Percentiles rank a stretch among this genome's conserved stretches.
phyloP scores from a whole-genome alignment of 2,797 vertebrate genomes.

The Artibeus jamaicensis region DNA sequence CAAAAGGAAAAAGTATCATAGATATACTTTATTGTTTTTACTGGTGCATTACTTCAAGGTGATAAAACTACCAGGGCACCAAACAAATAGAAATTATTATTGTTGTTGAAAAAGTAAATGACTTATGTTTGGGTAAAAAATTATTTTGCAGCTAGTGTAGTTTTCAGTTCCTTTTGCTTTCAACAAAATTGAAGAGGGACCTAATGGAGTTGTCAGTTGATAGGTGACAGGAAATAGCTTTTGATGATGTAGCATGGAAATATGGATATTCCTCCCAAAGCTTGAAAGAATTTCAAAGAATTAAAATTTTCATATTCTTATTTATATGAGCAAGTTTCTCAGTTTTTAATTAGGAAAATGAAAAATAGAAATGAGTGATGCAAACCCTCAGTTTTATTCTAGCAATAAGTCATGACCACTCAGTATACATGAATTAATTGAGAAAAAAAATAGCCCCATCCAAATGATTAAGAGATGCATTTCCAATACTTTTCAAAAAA shows the following conservation, averaged over 20 bases:
- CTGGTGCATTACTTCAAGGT: neutral
- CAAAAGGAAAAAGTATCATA: neutral
- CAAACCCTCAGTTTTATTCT: neutral
- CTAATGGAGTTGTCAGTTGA: neutral
- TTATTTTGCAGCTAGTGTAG: neutral
- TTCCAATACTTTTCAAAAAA: neutral
- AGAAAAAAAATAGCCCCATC: neutral
- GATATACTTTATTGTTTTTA: neutral
- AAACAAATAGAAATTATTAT: neutral
- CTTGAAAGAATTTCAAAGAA: neutral
- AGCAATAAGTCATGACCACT: neutral
- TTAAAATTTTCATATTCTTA: neutral
- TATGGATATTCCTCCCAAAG: neutral
- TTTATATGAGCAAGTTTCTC: neutral
- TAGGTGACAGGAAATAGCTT: neutral
- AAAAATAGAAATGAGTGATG: neutral
- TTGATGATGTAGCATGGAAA: neutral
- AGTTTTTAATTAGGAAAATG: slow-evolving; percentile 18
- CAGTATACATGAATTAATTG: neutral
- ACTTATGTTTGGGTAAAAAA: neutral
- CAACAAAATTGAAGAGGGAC: neutral
- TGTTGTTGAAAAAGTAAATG: neutral
- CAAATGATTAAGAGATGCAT: neutral
- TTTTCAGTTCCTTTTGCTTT: slow-evolving; percentile 19
- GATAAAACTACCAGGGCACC: neutral